Percentiles rank a stretch among this genome's conserved stretches.
These are phyloP conservation scores for Spodoptera littoralis DNA, from an alignment of 2,888 invertebrate species.

Conservation along the genomic window DNA sequence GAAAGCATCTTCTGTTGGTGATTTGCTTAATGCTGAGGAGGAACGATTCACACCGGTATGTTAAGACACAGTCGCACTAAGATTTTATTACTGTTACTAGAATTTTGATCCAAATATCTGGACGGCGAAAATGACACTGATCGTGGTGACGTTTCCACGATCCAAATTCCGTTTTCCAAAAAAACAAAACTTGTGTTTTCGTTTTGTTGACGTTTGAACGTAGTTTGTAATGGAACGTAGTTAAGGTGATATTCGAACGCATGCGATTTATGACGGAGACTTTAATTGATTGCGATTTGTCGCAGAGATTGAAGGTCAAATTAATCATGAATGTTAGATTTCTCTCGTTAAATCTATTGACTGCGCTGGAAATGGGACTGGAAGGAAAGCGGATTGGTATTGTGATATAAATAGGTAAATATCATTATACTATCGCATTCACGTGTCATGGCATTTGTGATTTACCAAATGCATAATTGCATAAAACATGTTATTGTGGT, in stretches of 20 bases:
- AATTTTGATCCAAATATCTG: conserved; percentile 36
- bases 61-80: conserved; percentile 33
- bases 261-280: conserved; percentile 16
- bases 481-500: background rate
- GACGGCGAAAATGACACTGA: conserved; percentile 40
- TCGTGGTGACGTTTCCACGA: conserved; percentile 39
- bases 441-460: conserved; percentile 25
- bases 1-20: conserved; percentile 86
- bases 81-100: conserved; percentile 30
- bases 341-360: conserved; percentile 13
- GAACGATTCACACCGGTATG: conserved; percentile 81
- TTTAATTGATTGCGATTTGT: conserved; percentile 19
- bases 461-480: background rate
- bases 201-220: conserved; percentile 29
- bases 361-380: background rate
- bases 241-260: conserved; percentile 38
- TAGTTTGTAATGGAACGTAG: conserved; percentile 30
- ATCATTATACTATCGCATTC: background rate
- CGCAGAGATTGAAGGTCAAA: conserved; percentile 39
- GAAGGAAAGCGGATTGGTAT: conserved; percentile 21
- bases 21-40: conserved; percentile 83
- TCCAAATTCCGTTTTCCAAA: conserved; percentile 30
- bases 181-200: conserved; percentile 10
- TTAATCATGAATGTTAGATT: conserved; percentile 24
- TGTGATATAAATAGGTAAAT: conserved; percentile 12